Percentiles rank a stretch among this genome's conserved stretches.
Conservation (phyloP, 37 sponge, comb jelly and placozoan species). For the Sycon ciliatum region DNA sequence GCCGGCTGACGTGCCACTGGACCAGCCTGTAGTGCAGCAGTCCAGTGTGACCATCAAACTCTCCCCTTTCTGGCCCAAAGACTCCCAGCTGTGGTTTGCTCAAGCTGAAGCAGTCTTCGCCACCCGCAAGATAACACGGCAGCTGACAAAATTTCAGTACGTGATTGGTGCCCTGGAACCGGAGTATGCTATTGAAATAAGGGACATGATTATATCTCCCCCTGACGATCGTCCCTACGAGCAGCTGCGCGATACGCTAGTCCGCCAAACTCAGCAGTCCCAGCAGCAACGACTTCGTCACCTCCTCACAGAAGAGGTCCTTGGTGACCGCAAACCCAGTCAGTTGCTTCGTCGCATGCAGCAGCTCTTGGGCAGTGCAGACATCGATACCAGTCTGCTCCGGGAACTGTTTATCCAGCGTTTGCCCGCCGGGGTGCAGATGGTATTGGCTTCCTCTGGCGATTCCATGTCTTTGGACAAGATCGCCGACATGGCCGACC, state of each 20-base stretch:
- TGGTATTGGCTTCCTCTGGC: no score
- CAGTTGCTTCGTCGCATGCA: slow-evolving; percentile 29
- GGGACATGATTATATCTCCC: slow-evolving; percentile 34
- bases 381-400: no score
- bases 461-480: background rate
- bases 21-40: no score
- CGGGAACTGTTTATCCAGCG: no score
- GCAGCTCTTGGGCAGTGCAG: no score
- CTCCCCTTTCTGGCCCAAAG: slow-evolving; percentile 55
- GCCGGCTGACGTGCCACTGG: no score
- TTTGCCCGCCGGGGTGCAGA: no score
- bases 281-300: slow-evolving; percentile 24
- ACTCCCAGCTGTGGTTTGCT: slow-evolving; percentile 48
- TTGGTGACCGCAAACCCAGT: slow-evolving; percentile 23
- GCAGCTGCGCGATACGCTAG: background rate
- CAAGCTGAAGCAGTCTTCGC: slow-evolving; percentile 58
- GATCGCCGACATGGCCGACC: no score
- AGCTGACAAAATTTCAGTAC: slow-evolving; percentile 35
- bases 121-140: slow-evolving; percentile 29
- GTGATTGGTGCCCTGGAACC: slow-evolving; percentile 32
- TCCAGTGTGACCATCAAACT: slow-evolving; percentile 44
- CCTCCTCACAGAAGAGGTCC: slow-evolving; percentile 16
- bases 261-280: slow-evolving; percentile 23
- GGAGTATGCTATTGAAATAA: slow-evolving; percentile 43
- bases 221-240: slow-evolving; percentile 16